Conservation (phyloP, 2,797 vertebrate genomes). For the Dallia pectoralis region DNA sequence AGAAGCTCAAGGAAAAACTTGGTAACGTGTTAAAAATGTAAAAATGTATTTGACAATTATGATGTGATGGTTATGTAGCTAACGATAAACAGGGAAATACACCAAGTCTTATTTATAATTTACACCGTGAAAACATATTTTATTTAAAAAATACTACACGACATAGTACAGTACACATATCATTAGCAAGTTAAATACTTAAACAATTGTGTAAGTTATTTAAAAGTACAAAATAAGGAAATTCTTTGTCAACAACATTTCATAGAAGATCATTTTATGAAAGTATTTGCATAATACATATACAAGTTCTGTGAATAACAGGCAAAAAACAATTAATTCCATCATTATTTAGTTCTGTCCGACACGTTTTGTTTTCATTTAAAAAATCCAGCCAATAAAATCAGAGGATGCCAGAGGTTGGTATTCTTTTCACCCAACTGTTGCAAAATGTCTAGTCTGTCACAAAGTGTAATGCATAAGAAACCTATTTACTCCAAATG, state of each 20-base stretch:
- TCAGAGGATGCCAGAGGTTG: no score
- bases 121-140: not conserved
- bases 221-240: not conserved
- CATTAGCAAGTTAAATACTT: not conserved
- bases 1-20: no score
- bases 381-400: not conserved
- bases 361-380: not conserved
- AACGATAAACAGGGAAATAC: not conserved
- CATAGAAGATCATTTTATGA: not conserved
- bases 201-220: not conserved
- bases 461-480: no score
- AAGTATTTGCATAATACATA: not conserved
- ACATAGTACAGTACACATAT: not conserved
- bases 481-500: no score
- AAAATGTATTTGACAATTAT: no score
- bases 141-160: not conserved
- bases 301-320: not conserved
- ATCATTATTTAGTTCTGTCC: not conserved
- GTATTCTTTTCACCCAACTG: no score
- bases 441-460: no score
- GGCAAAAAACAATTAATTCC: not conserved
- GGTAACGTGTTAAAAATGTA: no score
- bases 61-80: no score
- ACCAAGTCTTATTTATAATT: not conserved
- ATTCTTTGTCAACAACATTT: not conserved